Conservation (phyloP, 2,888 invertebrate genomes). For the Caradrina kadenii region DNA sequence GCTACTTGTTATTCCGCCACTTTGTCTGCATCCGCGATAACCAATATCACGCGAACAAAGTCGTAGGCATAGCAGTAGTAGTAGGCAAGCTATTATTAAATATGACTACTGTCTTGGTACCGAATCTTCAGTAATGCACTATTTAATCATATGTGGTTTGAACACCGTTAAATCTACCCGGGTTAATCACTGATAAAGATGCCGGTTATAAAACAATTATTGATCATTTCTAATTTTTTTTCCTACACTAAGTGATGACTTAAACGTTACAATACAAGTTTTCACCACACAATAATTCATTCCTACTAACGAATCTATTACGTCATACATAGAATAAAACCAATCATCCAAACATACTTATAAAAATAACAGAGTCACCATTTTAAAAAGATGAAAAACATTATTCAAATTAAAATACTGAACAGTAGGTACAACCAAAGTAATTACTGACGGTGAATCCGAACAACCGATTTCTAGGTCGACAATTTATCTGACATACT, state of each 20-base stretch:
- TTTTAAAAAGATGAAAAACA: slow-evolving; percentile 66
- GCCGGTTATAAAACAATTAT: background rate
- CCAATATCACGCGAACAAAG: too few relatives aligned
- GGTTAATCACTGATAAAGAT: background rate
- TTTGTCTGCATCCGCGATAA: too few relatives aligned
- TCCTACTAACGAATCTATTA: slow-evolving; percentile 61
- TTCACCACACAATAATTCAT: slow-evolving; percentile 40
- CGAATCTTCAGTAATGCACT: background rate
- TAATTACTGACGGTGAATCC: slow-evolving; percentile 86
- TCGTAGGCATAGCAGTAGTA: background rate
- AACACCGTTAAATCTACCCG: background rate
- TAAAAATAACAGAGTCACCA: slow-evolving; percentile 69
- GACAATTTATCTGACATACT: slow-evolving; percentile 87
- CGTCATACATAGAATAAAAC: slow-evolving; percentile 56
- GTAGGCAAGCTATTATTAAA: background rate
- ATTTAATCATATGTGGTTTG: background rate
- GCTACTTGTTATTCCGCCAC: too few relatives aligned
- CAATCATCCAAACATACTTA: slow-evolving; percentile 58
- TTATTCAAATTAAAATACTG: slow-evolving; percentile 80
- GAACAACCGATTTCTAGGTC: slow-evolving; percentile 86
- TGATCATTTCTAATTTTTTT: slow-evolving; percentile 16
- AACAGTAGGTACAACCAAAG: slow-evolving; percentile 61
- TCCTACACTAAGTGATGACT: slow-evolving; percentile 3
- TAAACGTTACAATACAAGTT: slow-evolving; percentile 36
- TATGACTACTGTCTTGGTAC: background rate